These are phyloP conservation scores for Eonycteris spelaea DNA, from an alignment of 2,113 vertebrate species.

Conservation along the genomic window DNA sequence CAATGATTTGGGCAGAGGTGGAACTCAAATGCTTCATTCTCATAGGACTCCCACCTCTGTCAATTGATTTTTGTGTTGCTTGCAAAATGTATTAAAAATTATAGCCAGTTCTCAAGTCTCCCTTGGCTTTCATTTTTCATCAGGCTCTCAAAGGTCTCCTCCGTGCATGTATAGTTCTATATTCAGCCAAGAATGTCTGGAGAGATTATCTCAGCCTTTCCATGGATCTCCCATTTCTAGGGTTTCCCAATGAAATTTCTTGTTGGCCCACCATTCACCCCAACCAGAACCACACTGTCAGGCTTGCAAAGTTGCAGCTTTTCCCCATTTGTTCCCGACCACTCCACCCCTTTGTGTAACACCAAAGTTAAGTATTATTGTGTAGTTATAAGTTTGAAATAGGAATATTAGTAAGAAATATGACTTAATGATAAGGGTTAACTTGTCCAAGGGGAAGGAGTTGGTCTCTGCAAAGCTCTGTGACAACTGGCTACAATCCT, in stretches of 20 bases:
- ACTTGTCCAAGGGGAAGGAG: background rate
- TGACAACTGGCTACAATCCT: background rate
- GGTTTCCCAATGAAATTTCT: background rate
- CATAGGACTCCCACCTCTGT: background rate
- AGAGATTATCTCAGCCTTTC: background rate
- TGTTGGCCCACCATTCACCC: background rate
- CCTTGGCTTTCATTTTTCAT: background rate
- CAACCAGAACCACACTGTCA: background rate
- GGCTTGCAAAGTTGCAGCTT: background rate
- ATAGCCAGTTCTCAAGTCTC: background rate
- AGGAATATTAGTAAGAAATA: background rate
- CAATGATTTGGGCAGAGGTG: background rate
- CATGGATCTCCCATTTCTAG: background rate
- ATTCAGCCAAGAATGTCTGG: background rate
- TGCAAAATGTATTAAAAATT: background rate
- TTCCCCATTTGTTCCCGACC: background rate
- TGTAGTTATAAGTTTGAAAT: background rate
- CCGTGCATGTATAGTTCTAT: background rate
- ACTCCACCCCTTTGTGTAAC: background rate
- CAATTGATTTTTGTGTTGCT: background rate
- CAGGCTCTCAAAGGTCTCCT: background rate
- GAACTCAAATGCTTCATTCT: background rate
- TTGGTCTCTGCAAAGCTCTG: background rate
- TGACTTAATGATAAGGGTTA: background rate
- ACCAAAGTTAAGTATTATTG: background rate